Evolutionary conservation across 1,140 invertebrate species (phyloP).

Genomic region (Drosophila repleta): DNA sequence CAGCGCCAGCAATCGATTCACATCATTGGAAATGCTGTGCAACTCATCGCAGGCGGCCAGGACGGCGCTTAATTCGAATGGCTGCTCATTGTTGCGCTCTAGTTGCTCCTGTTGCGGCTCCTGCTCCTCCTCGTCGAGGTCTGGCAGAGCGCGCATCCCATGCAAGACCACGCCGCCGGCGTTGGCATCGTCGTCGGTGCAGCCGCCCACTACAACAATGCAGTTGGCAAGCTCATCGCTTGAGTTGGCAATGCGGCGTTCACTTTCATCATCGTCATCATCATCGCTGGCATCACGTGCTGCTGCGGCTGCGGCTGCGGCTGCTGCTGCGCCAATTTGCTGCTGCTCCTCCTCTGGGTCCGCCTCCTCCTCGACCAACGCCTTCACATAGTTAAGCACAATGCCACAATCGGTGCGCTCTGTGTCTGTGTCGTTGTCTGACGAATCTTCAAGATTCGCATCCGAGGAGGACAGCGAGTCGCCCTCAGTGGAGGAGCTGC

Average conservation of each 20-base stretch:
- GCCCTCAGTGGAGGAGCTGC: conserved; percentile 87
- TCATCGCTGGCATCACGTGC: conserved; percentile 41
- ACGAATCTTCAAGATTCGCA: conserved; percentile 85
- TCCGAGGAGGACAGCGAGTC: conserved; percentile 84
- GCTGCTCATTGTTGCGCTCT: conserved; percentile 56
- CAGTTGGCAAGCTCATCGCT: conserved; percentile 80
- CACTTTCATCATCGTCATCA: conserved; percentile 72
- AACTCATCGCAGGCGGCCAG: conserved; percentile 74
- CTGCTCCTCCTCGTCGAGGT: conserved; percentile 18
- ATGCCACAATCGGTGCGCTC: conserved; percentile 84
- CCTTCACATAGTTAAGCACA: conserved; percentile 83
- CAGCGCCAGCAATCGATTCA: conserved; percentile 74
- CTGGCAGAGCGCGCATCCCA: conserved; percentile 67
- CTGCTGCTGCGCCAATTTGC: conserved; percentile 19
- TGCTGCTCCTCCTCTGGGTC: conserved; percentile 9
- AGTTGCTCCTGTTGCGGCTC: conserved; percentile 41
- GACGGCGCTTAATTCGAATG: conserved; percentile 41
- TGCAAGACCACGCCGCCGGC: conserved; percentile 68
- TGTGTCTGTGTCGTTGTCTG: conserved; percentile 85
- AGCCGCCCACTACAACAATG: conserved; percentile 79
- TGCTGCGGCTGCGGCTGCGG: conserved; percentile 11
- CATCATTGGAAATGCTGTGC: conserved; percentile 79
- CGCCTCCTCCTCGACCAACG: conserved; percentile 57
- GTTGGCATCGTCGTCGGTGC: conserved; percentile 65
- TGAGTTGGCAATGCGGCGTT: conserved; percentile 75